Conservation (phyloP, 2,797 vertebrate species). For the Iguana delicatissima region DNA sequence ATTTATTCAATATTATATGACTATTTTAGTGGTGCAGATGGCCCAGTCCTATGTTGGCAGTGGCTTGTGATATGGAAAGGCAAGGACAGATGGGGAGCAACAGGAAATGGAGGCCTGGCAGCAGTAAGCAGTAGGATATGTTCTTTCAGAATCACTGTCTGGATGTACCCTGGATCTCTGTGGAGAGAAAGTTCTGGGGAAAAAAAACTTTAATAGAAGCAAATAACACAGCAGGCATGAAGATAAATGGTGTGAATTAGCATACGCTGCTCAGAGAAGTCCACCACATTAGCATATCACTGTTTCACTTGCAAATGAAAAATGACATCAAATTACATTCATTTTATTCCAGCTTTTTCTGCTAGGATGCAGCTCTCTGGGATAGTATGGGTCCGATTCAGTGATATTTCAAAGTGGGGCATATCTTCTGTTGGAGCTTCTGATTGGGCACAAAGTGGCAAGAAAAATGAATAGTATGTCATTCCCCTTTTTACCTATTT, state of each 20-base stretch:
- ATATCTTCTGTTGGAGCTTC: neutral
- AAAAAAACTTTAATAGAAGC: conserved; percentile 9
- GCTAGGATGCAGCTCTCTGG: conserved; percentile 18
- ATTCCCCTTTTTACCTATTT: neutral
- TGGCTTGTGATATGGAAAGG: neutral
- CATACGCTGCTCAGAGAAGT: conserved; percentile 34
- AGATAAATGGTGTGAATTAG: conserved; percentile 39
- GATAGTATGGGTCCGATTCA: neutral
- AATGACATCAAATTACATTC: conserved; percentile 33
- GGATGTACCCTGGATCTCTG: neutral
- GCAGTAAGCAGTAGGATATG: conserved; percentile 9
- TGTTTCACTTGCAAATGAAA: conserved; percentile 41
- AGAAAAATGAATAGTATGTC: neutral
- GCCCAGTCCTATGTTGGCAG: neutral
- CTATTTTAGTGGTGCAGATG: neutral
- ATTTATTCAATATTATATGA: neutral
- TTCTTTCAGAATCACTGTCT: conserved; percentile 26
- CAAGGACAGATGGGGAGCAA: conserved; percentile 7
- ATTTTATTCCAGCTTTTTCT: conserved; percentile 8
- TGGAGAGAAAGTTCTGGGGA: conserved; percentile 8
- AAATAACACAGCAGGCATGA: conserved; percentile 29
- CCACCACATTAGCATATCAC: conserved; percentile 29
- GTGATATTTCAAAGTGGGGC: neutral
- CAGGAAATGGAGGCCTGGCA: neutral
- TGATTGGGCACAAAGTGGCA: neutral